Percentiles rank a stretch among this genome's conserved stretches.
phyloP scores from a whole-genome alignment of 2,113 vertebrate species.

The Daubentonia madagascariensis region DNA sequence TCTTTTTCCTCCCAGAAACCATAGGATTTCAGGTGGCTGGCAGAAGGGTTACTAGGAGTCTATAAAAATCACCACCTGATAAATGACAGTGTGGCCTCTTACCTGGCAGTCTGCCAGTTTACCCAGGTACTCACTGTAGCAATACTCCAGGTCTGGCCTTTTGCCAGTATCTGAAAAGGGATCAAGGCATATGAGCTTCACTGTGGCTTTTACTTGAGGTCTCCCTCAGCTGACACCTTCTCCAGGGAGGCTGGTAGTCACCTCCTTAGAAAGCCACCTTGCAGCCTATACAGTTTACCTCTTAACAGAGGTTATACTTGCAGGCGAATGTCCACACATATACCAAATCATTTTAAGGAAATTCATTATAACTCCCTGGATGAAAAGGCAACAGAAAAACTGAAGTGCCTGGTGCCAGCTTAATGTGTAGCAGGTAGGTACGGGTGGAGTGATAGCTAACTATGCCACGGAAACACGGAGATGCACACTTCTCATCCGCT shows the following conservation, averaged over 20 bases:
- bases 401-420: not conserved
- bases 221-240: not conserved
- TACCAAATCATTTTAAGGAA: not conserved
- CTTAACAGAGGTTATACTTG: not conserved
- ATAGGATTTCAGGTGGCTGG: not conserved
- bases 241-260: not conserved
- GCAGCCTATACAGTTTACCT: not conserved
- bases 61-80: not conserved
- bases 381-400: not conserved
- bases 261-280: not conserved
- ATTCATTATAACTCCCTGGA: not conserved
- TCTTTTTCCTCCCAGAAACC: not conserved
- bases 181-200: not conserved
- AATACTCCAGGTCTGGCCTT: not conserved
- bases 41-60: not conserved
- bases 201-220: not conserved
- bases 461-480: not conserved
- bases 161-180: slow-evolving; percentile 14
- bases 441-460: not conserved
- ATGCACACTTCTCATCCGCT: not conserved
- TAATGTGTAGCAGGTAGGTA: not conserved
- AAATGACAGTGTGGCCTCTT: not conserved
- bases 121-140: not conserved
- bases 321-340: not conserved
- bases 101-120: not conserved